Evolutionary conservation across 2,888 invertebrate species (phyloP), one percentile per base, ranked within the genome.

Genomic region (Nowickia ferox): DNA sequence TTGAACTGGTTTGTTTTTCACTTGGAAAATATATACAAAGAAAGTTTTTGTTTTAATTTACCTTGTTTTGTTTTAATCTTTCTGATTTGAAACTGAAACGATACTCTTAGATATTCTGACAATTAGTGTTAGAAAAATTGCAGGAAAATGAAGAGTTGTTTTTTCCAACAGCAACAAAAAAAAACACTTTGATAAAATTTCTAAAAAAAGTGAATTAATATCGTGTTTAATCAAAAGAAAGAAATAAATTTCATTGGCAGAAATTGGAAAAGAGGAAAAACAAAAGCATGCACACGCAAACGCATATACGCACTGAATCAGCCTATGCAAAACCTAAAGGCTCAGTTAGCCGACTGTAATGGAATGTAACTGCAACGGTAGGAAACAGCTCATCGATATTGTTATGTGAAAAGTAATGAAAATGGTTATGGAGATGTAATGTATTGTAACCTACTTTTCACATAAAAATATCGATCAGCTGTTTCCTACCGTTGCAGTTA

Each of bases 1-100:
- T 55, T 83, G 71, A 75, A 79, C 79, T 79, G 71, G 79, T 86
- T 83, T 79, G 51, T 51, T 59, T 72, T 57, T 19, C 48, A 57
- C 59, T 53, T 63, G 46, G 48, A 65, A 40, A 38, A 74, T 42
- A 40, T 22, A 69, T 42, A 13, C 17, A 83, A 79, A 79, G 79
- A 83, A 79, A 83, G 83, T 86, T 86, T 75, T 59, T 48, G n/a
- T 57, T n/a, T 38, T 51, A 51, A 48, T 11, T 40, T 19, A 68
- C 15, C 68, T 57, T 19, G 59, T 77, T 10, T 66, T 8, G 22
- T 9, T 51, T 81, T 42, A 57, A 13, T 78, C 61, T 59, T 42
- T 53, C 48, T 59, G 19, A 63, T 72, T 57, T 22, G 17, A 55
- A 65, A 79, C 40, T 72, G 55, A 55, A 46, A 40, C 59, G 51